Percentiles rank a stretch among this genome's conserved stretches.
phyloP scores from a whole-genome alignment of 2,797 vertebrate species.

The Bryconaethiops microstoma region DNA sequence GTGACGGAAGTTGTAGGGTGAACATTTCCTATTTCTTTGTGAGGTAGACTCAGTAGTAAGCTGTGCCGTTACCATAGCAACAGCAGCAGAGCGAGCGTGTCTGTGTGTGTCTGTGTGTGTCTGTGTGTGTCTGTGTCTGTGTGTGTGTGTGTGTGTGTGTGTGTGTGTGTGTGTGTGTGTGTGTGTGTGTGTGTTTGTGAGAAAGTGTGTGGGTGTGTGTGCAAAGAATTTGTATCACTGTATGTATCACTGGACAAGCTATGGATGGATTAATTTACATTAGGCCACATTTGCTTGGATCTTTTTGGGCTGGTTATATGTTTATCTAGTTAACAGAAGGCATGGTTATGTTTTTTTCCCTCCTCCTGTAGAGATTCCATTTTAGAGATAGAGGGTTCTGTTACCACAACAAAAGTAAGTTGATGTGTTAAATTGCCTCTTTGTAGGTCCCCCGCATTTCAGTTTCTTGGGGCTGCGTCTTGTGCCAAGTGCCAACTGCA shows the following conservation, averaged over 20 bases:
- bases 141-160: conserved; percentile 15
- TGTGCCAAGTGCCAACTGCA: conserved; percentile 49
- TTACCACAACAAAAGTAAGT: not conserved
- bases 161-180: not conserved
- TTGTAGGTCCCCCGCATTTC: not conserved
- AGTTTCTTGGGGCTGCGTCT: conserved; percentile 42
- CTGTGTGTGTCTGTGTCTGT: no score
- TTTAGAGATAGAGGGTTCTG: not conserved
- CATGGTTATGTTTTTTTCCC: no score
- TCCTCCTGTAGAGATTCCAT: no score
- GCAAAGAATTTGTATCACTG: not conserved
- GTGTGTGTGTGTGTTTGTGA: no score
- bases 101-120: no score
- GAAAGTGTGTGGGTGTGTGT: not conserved
- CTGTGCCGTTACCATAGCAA: conserved; percentile 82
- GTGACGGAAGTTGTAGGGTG: conserved; percentile 5
- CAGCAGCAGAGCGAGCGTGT: conserved; percentile 64
- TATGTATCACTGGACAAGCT: not conserved
- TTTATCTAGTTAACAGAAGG: not conserved
- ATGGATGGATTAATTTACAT: no score
- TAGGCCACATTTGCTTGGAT: not conserved
- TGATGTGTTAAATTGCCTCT: not conserved
- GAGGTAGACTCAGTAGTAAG: conserved; percentile 73
- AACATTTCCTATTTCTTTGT: conserved; percentile 68
- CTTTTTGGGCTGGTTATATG: not conserved